These are phyloP conservation scores for Papilio machaon DNA, from an alignment of 1,140 invertebrate species.

Conservation along the genomic window DNA sequence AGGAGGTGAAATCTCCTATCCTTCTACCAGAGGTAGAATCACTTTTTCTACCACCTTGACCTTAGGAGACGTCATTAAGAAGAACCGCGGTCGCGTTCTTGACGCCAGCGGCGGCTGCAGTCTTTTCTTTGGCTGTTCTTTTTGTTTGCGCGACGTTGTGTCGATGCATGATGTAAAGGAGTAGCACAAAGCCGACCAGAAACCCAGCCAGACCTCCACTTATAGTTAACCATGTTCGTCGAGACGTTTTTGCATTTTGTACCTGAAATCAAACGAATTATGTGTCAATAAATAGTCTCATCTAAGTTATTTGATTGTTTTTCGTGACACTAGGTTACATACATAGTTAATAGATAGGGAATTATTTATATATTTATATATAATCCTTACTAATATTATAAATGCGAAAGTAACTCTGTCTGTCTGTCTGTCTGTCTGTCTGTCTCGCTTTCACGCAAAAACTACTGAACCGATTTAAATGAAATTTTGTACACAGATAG, in stretches of 20 bases:
- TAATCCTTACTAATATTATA: no score
- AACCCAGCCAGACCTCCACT: constrained; percentile 72
- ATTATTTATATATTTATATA: no score
- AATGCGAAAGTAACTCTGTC: no score
- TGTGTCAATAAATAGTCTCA: not conserved
- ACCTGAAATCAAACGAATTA: constrained; percentile 54
- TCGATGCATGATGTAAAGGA: constrained; percentile 77
- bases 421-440: no score
- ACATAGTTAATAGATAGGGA: no score
- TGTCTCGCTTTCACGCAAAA: no score
- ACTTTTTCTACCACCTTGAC: not conserved
- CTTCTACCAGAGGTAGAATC: not conserved
- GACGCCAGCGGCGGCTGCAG: constrained; percentile 50
- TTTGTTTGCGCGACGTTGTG: constrained; percentile 78
- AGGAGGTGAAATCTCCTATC: not conserved
- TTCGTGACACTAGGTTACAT: no score
- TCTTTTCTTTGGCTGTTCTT: constrained; percentile 61
- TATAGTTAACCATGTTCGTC: constrained; percentile 78
- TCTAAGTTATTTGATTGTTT: no score
- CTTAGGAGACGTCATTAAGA: constrained; percentile 56
- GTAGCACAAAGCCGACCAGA: constrained; percentile 73
- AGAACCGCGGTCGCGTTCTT: constrained; percentile 58
- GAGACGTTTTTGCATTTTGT: constrained; percentile 57
- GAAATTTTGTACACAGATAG: no score
- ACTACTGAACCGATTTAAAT: no score